Evolutionary conservation across 2,113 vertebrate species (phyloP).

Genomic region (Xenopus borealis): DNA sequence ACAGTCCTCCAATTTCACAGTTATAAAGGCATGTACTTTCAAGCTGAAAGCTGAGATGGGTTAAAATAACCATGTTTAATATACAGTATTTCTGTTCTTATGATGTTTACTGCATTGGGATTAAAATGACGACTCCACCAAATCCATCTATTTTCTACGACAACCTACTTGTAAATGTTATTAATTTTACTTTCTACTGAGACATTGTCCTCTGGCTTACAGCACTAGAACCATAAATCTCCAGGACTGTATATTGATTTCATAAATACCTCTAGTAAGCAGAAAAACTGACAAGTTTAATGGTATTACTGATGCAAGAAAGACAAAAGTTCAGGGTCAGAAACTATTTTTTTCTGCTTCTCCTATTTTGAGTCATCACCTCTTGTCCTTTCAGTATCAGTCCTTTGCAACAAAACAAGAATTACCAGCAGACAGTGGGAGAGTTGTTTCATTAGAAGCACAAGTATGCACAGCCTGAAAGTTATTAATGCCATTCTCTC

Average conservation of each 20-base stretch:
- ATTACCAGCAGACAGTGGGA: too few species aligned
- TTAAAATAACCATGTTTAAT: slow-evolving; percentile 12
- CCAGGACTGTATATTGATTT: slow-evolving; percentile 62
- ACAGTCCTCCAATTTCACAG: too few species aligned
- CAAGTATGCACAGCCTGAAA: too few species aligned
- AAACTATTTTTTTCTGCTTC: slow-evolving; percentile 38
- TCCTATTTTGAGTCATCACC: slow-evolving; percentile 33
- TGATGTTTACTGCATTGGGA: too few species aligned
- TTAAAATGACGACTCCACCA: slow-evolving; percentile 48
- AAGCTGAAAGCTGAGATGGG: too few species aligned
- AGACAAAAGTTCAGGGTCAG: slow-evolving; percentile 44
- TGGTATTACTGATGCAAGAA: slow-evolving; percentile 45
- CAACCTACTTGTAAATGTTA: slow-evolving; percentile 68
- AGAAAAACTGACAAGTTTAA: slow-evolving; percentile 60
- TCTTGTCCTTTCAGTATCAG: neutral
- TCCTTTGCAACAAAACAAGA: too few species aligned
- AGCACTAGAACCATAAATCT: slow-evolving; percentile 63
- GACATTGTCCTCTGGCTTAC: slow-evolving; percentile 58
- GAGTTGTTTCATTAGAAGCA: too few species aligned
- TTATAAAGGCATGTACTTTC: too few species aligned
- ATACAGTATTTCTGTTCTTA: slow-evolving; percentile 16
- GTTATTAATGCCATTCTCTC: too few species aligned
- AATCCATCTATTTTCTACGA: slow-evolving; percentile 55
- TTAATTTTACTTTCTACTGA: slow-evolving; percentile 73
- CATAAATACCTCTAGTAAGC: slow-evolving; percentile 69